A percentile compares a stretch with the other conserved stretches of the same genome.
Conservation (phyloP, 1,140 invertebrate species). For the Drosophila orosa region DNA sequence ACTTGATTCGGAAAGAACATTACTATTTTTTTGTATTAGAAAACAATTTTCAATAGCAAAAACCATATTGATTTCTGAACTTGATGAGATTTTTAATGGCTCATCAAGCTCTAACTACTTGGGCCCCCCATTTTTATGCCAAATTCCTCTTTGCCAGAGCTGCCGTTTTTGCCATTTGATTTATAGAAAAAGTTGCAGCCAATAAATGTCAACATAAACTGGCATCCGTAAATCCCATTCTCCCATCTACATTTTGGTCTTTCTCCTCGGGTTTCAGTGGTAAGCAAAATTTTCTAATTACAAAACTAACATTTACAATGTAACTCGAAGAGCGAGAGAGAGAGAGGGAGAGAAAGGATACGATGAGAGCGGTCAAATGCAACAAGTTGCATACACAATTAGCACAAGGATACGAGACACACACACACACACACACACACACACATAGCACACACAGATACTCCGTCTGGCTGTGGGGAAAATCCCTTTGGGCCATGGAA, state of each 20-base stretch:
- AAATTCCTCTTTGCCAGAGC: neutral
- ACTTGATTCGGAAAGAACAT: neutral
- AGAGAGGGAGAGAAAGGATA: constrained; percentile 22
- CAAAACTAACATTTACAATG: constrained; percentile 82
- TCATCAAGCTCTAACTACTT: constrained; percentile 30
- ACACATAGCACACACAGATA: constrained; percentile 5
- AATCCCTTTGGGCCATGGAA: constrained; percentile 59
- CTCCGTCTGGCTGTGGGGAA: neutral
- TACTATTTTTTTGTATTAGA: neutral
- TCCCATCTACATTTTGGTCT: neutral
- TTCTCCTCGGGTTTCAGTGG: constrained; percentile 40
- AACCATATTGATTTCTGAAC: constrained; percentile 47
- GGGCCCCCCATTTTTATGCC: neutral
- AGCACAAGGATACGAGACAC: constrained; percentile 56
- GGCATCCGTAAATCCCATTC: constrained; percentile 4
- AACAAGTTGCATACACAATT: constrained; percentile 82
- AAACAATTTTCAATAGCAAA: neutral
- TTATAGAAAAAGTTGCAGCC: constrained; percentile 78
- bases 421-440: constrained; percentile 25
- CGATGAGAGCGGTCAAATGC: constrained; percentile 54
- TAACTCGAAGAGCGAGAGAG: constrained; percentile 58
- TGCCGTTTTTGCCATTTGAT: constrained; percentile 39
- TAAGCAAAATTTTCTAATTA: constrained; percentile 80
- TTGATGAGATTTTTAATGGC: constrained; percentile 52
- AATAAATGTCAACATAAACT: constrained; percentile 75